phyloP scores from a whole-genome alignment of 2,797 vertebrate species.

The Arctocebus calabarensis region DNA sequence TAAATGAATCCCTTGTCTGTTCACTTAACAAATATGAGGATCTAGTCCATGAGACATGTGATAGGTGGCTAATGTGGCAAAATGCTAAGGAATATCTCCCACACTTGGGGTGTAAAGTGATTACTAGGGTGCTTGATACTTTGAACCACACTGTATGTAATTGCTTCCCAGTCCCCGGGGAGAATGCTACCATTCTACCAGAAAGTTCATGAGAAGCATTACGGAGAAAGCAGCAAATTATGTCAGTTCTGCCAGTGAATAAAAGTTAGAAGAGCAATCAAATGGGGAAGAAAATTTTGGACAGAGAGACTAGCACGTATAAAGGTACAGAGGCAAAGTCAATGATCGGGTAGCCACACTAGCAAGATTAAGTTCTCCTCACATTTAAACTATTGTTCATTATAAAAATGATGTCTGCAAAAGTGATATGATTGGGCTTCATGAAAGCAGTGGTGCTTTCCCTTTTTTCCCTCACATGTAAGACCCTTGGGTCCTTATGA shows the following conservation, averaged over 20 bases:
- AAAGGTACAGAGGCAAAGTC: not conserved
- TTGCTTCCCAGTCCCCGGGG: not conserved
- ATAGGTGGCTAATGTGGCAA: not conserved
- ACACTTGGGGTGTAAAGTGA: not conserved
- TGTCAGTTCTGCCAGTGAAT: not conserved
- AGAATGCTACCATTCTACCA: not conserved
- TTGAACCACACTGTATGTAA: not conserved
- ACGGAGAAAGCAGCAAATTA: not conserved
- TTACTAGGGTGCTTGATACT: not conserved
- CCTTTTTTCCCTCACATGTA: conserved; percentile 6
- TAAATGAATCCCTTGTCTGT: not conserved
- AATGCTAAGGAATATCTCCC: not conserved
- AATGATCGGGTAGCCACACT: not conserved
- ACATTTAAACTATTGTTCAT: not conserved
- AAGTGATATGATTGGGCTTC: not conserved
- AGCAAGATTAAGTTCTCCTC: not conserved
- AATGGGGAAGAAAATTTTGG: not conserved
- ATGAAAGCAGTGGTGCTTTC: not conserved
- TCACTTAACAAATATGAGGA: conserved; percentile 26
- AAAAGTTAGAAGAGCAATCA: not conserved
- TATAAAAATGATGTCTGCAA: not conserved
- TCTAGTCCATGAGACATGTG: not conserved
- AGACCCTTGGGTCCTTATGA: not conserved
- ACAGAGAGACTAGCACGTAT: not conserved
- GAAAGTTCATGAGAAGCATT: not conserved